Conservation (phyloP, 2,797 vertebrate genomes). For the Onychomys arenicola region DNA sequence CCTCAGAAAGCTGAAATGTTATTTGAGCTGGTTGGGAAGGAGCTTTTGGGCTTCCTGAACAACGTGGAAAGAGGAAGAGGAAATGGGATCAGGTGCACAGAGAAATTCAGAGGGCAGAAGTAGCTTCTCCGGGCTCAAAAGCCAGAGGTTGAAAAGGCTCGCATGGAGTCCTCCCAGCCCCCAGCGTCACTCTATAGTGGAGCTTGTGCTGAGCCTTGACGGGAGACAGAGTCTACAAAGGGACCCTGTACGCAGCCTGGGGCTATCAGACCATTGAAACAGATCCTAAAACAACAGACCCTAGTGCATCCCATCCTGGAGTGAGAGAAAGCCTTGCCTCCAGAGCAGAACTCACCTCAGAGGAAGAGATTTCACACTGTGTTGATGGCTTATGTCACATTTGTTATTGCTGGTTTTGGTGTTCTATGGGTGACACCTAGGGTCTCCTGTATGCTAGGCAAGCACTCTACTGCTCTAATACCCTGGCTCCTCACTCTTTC, state of each 20-base stretch:
- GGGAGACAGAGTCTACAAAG: neutral
- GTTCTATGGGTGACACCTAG: neutral
- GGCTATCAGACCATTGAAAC: neutral
- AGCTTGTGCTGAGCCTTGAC: neutral
- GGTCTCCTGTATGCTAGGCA: neutral
- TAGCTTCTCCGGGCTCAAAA: neutral
- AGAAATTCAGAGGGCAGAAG: too few species aligned
- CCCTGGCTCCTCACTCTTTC: neutral
- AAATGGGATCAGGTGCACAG: neutral
- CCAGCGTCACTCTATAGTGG: fast-evolving
- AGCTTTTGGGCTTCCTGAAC: neutral
- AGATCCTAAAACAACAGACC: neutral
- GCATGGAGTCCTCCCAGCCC: neutral
- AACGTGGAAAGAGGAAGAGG: neutral
- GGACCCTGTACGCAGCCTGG: neutral
- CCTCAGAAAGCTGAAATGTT: neutral
- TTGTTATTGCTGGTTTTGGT: neutral
- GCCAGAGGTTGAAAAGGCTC: neutral
- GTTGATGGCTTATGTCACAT: neutral
- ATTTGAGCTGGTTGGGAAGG: neutral
- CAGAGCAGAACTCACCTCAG: neutral
- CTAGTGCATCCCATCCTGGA: neutral
- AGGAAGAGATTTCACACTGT: neutral
- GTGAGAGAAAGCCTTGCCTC: neutral
- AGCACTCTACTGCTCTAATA: neutral